A percentile compares a stretch with the other conserved stretches of the same genome.
Evolutionary conservation across 30 jellyfish, hydroid and myxozoan species (phyloP).

Genomic region (Cassiopea xamachana): DNA sequence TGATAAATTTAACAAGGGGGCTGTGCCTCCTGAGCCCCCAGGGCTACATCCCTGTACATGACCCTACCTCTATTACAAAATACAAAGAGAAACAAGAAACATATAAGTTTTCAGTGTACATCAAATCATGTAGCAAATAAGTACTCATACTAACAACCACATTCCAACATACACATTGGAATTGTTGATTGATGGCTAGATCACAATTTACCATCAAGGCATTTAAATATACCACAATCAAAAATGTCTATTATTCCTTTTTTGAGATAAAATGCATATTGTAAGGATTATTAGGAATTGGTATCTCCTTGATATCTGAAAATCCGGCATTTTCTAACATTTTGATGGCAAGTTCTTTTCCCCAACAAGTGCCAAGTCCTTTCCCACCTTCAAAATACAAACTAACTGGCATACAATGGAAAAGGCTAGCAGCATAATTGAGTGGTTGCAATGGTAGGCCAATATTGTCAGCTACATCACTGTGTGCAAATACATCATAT

Average conservation of each 20-base stretch:
- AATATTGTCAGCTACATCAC: conserved; percentile 48
- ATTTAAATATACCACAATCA: background rate
- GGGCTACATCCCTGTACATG: too few species aligned
- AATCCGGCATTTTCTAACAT: conserved; percentile 56
- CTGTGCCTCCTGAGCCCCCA: too few species aligned
- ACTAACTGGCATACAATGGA: conserved; percentile 76
- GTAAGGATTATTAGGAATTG: conserved; percentile 21
- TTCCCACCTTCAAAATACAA: conserved; percentile 59
- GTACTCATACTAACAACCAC: too few species aligned
- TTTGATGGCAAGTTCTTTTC: conserved; percentile 50
- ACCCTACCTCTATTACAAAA: too few species aligned
- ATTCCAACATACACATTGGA: too few species aligned
- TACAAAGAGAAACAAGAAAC: too few species aligned
- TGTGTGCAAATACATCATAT: conserved; percentile 52
- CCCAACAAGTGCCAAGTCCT: conserved; percentile 77
- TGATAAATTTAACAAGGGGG: too few species aligned
- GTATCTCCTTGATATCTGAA: background rate
- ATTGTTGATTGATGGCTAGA: too few species aligned
- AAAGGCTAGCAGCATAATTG: conserved; percentile 47
- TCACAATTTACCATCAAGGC: too few species aligned
- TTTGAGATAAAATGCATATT: conserved; percentile 26
- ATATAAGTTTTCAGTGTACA: too few species aligned
- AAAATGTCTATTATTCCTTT: background rate
- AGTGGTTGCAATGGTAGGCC: conserved; percentile 35
- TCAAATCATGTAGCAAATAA: too few species aligned